phyloP scores from a whole-genome alignment of 2,888 invertebrate species.

The Pammene fasciana region DNA sequence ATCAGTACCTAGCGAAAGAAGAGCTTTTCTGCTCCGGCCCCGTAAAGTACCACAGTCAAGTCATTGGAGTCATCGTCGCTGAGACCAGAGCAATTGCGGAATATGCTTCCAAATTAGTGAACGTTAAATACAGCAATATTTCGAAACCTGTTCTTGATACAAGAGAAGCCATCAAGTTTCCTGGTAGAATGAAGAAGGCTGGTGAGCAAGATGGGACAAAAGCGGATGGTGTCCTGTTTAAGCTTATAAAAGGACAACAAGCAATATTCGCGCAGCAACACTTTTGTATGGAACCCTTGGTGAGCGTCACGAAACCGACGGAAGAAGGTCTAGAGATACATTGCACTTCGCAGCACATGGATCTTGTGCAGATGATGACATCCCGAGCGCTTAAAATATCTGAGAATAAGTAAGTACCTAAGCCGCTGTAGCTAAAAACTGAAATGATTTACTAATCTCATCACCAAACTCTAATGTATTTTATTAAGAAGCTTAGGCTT shows the following conservation, averaged over 20 bases:
- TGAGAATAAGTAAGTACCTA: constrained; percentile 67
- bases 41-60: constrained; percentile 43
- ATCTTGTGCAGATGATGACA: constrained; percentile 79
- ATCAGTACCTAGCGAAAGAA: constrained; percentile 57
- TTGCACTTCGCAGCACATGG: constrained; percentile 84
- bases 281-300: constrained; percentile 88
- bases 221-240: constrained; percentile 69
- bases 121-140: constrained; percentile 76
- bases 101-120: constrained; percentile 81
- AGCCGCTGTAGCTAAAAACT: too few relatives aligned
- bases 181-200: constrained; percentile 48
- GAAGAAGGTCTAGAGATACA: constrained; percentile 87
- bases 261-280: constrained; percentile 86
- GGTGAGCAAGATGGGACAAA: constrained; percentile 57
- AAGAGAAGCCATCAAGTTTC: constrained; percentile 50
- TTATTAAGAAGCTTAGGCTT: too few relatives aligned
- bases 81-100: constrained; percentile 78
- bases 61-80: constrained; percentile 75
- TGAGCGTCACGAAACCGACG: constrained; percentile 84
- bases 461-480: too few relatives aligned
- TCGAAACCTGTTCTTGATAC: constrained; percentile 59
- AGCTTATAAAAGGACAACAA: constrained; percentile 76
- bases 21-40: constrained; percentile 67
- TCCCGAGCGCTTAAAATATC: constrained; percentile 81
- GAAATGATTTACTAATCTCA: too few relatives aligned